Evolutionary conservation across 2,888 invertebrate genomes (phyloP).

Genomic region (Heteropelma amictum): DNA sequence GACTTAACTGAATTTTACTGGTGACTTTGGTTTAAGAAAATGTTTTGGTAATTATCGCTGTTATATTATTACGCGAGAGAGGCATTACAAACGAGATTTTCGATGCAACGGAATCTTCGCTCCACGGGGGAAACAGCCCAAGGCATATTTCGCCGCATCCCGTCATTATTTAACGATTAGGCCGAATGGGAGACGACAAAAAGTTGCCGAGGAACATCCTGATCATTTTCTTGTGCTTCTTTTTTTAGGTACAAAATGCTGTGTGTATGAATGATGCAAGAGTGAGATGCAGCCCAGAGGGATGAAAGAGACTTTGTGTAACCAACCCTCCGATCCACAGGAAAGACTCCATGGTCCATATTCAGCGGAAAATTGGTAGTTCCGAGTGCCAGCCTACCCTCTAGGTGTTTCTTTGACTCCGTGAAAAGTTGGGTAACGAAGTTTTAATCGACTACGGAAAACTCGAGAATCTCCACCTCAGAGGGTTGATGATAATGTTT

Average conservation of each 20-base stretch:
- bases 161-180: constrained; percentile 75
- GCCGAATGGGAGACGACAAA: constrained; percentile 56
- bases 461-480: constrained; percentile 3
- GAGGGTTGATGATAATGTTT: constrained; percentile 25
- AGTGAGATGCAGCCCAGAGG: constrained; percentile 17
- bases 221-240: neutral
- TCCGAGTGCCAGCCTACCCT: too few species aligned
- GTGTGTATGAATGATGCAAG: neutral
- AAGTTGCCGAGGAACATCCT: constrained; percentile 39
- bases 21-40: constrained; percentile 1
- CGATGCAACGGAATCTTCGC: constrained; percentile 41
- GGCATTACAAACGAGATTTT: constrained; percentile 27
- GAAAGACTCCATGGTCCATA: constrained; percentile 6
- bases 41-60: constrained; percentile 19
- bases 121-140: constrained; percentile 10
- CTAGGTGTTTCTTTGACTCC: constrained; percentile 27
- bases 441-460: constrained; percentile 41
- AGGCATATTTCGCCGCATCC: constrained; percentile 56
- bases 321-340: neutral
- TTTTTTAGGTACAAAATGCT: constrained; percentile 29
- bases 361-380: constrained; percentile 48
- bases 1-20: constrained; percentile 33
- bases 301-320: constrained; percentile 38
- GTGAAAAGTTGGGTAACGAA: constrained; percentile 26
- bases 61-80: constrained; percentile 35